phyloP scores from a whole-genome alignment of 2,113 vertebrate genomes.

The Catharus fuscescens region DNA sequence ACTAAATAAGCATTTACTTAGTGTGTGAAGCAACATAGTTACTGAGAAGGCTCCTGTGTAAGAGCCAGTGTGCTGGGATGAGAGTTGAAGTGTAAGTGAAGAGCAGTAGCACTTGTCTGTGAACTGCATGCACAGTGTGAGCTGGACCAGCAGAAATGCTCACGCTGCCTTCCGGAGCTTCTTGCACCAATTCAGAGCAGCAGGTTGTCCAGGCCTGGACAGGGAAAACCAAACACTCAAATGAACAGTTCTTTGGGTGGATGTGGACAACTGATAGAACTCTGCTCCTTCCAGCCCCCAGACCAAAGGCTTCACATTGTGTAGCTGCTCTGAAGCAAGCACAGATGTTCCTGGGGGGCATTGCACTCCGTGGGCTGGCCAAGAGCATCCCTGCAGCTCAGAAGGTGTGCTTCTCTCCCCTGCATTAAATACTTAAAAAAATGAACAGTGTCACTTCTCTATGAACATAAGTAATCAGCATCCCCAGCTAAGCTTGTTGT shows the following conservation, averaged over 20 bases:
- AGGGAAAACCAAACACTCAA: background rate
- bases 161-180: background rate
- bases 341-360: background rate
- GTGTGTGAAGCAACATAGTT: background rate
- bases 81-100: background rate
- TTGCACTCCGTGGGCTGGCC: background rate
- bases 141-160: background rate
- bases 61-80: background rate
- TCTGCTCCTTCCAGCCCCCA: background rate
- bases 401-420: background rate
- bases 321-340: background rate
- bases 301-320: accelerated
- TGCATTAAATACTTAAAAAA: background rate
- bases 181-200: background rate
- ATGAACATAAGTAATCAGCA: background rate
- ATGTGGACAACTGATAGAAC: background rate
- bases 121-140: accelerated
- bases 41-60: background rate
- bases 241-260: background rate
- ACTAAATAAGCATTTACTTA: background rate
- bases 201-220: background rate
- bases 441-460: background rate
- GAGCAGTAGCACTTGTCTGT: background rate
- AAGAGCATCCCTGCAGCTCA: background rate
- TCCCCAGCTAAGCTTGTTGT: background rate